These are phyloP conservation scores for Heterodera filipjevi DNA, from an alignment of 2,888 invertebrate genomes.

Conservation along the genomic window DNA sequence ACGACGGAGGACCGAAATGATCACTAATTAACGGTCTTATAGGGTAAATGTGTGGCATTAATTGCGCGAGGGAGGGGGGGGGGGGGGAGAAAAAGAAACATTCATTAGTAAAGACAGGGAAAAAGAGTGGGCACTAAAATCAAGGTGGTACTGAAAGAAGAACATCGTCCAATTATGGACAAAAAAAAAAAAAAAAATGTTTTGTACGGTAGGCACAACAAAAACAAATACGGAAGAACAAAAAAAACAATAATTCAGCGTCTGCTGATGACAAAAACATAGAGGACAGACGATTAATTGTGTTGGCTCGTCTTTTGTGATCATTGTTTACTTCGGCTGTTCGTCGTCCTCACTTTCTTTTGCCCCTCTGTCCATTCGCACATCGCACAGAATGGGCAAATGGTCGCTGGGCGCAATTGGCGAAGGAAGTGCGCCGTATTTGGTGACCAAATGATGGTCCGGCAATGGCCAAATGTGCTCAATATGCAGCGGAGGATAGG, in stretches of 20 bases:
- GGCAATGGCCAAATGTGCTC: constrained; percentile 80
- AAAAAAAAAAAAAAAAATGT: too few species aligned
- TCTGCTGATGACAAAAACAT: too few species aligned
- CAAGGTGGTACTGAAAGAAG: too few species aligned
- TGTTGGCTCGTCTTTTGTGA: too few species aligned
- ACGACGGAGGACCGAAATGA: background rate
- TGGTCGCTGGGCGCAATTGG: constrained; percentile 91
- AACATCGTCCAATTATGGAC: too few species aligned
- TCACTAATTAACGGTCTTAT: background rate
- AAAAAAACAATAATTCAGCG: too few species aligned
- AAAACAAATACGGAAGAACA: too few species aligned
- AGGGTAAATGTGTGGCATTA: background rate
- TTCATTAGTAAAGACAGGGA: too few species aligned
- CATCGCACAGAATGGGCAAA: constrained; percentile 75
- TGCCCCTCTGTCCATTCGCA: background rate
- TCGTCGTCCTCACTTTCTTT: background rate
- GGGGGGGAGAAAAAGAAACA: background rate
- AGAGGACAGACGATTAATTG: too few species aligned
- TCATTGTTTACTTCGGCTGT: background rate
- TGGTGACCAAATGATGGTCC: constrained; percentile 76
- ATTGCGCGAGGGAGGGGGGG: background rate
- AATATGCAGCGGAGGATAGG: constrained; percentile 44
- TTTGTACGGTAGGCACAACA: too few species aligned
- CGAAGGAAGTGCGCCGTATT: constrained; percentile 82
- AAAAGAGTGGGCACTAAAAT: too few species aligned